Evolutionary conservation across 2,797 vertebrate genomes (phyloP), one percentile per base, ranked within the genome.

Genomic region (Taeniopygia guttata): DNA sequence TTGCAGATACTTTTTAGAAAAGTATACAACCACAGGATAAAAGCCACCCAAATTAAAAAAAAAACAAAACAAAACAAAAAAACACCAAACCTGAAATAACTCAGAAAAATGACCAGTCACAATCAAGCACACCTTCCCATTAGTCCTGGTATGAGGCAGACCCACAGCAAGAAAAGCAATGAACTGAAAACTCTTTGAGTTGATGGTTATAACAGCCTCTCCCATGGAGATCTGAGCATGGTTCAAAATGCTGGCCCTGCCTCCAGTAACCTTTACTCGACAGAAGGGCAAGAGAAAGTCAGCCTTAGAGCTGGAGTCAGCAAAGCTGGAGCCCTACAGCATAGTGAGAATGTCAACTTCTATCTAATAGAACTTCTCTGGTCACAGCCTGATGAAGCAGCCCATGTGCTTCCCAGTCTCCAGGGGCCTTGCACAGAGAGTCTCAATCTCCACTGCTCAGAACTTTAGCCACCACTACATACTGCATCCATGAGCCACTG

Each of bases 141-240:
- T 7, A 52, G 62, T 42, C 54, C 58, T 76, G 64, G 36, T 80
- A 20, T 58, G 49, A 70, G n/a, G 62, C 48, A 87, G 81, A 48
- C 27, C 38, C 63, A 32, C 32, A 52, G 12, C 5, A 46, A 58
- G 48, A 68, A 74, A 86, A 77, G 36, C 19, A 87, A 43, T 12
- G 17, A 68, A n/a, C 30, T 13, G 43, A 59, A 66, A 58, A 16
- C 26, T 58, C 26, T 58, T 52, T 2, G 48, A 48, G 64, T 13
- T 55, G 30, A 48, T 70, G 52, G 40, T 80, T 85, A 2, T 16
- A 67, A 59, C 30, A 79, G 49, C 42, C 38, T 69, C 43, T 76
- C 36, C 60, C 2, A 2, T 0, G 40, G 43, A 49, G 26, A 54
- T 32, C 0, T 10, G 36, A 64, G 25, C 16, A 11, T 0, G 5